Conservation (phyloP, 2,888 invertebrate genomes). For the Folsomia manolachei region DNA sequence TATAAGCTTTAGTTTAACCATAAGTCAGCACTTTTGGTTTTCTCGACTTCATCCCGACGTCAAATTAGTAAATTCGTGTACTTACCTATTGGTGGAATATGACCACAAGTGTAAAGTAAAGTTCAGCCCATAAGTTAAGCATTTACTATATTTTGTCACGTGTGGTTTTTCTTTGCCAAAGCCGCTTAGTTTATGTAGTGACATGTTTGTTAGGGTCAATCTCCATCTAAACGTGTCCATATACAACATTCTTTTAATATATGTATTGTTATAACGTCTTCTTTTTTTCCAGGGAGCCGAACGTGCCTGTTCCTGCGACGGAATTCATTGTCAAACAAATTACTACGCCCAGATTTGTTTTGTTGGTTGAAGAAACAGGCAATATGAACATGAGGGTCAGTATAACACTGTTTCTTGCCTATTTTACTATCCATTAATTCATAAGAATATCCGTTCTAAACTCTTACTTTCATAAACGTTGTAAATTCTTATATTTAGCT, state of each 20-base stretch:
- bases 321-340: slow-evolving; percentile 50
- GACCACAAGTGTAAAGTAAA: too few species aligned
- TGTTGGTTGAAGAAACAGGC: slow-evolving; percentile 50
- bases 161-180: not conserved
- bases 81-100: not conserved
- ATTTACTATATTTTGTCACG: not conserved
- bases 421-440: not conserved
- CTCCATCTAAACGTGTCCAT: not conserved
- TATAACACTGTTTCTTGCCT: too few species aligned
- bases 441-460: not conserved
- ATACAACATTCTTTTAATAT: not conserved
- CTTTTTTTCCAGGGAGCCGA: slow-evolving; percentile 43
- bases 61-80: not conserved
- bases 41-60: not conserved
- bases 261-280: not conserved
- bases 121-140: too few species aligned
- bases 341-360: slow-evolving; percentile 48
- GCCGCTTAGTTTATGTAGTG: not conserved
- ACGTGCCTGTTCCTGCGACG: slow-evolving; percentile 46
- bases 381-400: slow-evolving; percentile 51
- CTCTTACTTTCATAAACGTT: not conserved
- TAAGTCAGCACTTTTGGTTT: slow-evolving; percentile 2
- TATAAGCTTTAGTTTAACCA: not conserved
- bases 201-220: not conserved
- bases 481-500: not conserved